phyloP scores from a whole-genome alignment of 1,140 invertebrate species.

The Heterodera schachtii region DNA sequence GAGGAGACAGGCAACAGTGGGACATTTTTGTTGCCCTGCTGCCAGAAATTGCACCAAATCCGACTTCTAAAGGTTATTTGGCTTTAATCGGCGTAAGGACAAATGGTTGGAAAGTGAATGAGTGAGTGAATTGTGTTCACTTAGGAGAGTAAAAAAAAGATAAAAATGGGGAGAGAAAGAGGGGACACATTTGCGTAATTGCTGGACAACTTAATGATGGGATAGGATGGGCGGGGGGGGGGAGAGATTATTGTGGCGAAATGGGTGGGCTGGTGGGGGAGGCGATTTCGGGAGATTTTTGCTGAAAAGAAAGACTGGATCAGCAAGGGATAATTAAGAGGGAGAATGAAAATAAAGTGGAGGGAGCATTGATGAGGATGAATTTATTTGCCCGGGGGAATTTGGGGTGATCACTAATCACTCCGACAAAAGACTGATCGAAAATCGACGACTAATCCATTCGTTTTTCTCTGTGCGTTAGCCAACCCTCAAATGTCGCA shows the following conservation, averaged over 20 bases:
- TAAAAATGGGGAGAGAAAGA: background rate
- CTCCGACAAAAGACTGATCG: background rate
- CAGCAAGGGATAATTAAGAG: background rate
- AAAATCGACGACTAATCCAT: background rate
- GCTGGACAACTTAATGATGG: background rate
- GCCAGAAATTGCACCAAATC: background rate
- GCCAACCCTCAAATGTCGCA: background rate
- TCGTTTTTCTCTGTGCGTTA: background rate
- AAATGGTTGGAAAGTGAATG: constrained; percentile 3
- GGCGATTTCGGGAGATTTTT: constrained; percentile 1
- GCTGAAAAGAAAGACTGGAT: background rate
- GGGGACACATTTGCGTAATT: constrained; percentile 6
- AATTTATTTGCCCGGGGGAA: background rate
- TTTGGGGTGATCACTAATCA: background rate
- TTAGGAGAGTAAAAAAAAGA: background rate
- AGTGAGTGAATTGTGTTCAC: background rate
- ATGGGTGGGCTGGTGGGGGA: background rate
- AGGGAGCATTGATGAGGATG: background rate
- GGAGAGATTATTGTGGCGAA: background rate
- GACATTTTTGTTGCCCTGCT: too few relatives aligned
- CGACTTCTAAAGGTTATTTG: background rate
- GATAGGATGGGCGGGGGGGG: background rate
- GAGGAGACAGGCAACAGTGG: background rate
- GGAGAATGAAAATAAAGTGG: background rate
- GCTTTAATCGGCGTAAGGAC: constrained; percentile 7